These are phyloP conservation scores for Drosophila sp. DNA, from an alignment of 1,140 invertebrate genomes.

Conservation along the genomic window DNA sequence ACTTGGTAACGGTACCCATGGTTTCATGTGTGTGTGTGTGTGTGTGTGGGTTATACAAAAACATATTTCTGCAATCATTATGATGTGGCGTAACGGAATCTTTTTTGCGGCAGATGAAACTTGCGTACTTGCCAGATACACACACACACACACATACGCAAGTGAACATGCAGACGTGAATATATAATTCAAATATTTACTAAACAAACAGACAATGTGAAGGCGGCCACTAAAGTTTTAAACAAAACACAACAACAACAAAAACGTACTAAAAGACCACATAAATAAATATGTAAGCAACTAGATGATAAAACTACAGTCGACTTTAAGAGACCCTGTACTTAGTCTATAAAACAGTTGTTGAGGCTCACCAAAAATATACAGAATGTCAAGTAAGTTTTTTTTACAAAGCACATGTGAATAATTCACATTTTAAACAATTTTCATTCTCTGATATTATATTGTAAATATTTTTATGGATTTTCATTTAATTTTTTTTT, in stretches of 20 bases:
- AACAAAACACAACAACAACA: constrained; percentile 22
- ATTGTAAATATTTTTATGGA: too few species aligned
- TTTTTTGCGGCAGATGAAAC: constrained; percentile 40
- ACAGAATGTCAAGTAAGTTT: too few species aligned
- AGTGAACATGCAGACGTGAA: constrained; percentile 18
- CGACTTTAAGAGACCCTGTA: background rate
- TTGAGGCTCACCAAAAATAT: too few species aligned
- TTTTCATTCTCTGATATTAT: too few species aligned
- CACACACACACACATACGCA: constrained; percentile 29
- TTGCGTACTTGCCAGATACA: constrained; percentile 52
- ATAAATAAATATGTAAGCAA: background rate
- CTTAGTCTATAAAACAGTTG: background rate
- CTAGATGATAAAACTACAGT: background rate
- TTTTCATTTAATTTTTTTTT: too few species aligned
- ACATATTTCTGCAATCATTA: constrained; percentile 31
- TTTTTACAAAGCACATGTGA: too few species aligned
- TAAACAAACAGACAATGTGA: constrained; percentile 69
- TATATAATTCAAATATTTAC: constrained; percentile 68
- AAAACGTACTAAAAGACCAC: constrained; percentile 6
- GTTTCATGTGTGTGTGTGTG: constrained; percentile 20
- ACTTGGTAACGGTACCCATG: constrained; percentile 36
- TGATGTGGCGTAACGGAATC: constrained; percentile 56
- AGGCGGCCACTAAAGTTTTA: constrained; percentile 40
- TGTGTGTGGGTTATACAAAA: constrained; percentile 4
- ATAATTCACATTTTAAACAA: too few species aligned